These are phyloP conservation scores for Sebastes goodei DNA, from an alignment of 2,797 vertebrate genomes.

Conservation along the genomic window DNA sequence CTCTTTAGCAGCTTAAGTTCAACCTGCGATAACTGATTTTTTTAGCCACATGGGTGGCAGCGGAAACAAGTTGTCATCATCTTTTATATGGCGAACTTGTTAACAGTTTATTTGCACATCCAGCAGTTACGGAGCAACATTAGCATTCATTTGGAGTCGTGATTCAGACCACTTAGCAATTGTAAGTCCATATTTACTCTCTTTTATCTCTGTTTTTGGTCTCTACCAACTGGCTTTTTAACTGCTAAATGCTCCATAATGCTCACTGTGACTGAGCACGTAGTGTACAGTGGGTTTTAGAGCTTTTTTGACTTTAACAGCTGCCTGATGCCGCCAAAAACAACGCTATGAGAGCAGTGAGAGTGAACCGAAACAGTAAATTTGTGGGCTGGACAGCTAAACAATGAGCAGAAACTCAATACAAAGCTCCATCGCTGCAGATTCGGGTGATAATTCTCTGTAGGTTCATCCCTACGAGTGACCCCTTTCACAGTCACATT, in stretches of 20 bases:
- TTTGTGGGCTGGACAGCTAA: background rate
- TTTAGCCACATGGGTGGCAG: background rate
- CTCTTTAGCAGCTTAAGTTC: background rate
- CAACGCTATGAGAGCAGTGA: too few species aligned
- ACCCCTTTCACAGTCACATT: background rate
- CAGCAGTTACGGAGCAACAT: background rate
- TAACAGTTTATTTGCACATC: background rate
- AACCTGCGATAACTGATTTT: background rate
- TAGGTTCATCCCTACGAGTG: background rate
- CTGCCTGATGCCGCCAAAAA: background rate
- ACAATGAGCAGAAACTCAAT: background rate
- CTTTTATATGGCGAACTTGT: background rate
- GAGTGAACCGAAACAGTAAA: background rate
- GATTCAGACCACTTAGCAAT: background rate
- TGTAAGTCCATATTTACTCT: background rate
- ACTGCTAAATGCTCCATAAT: background rate
- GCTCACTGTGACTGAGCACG: background rate
- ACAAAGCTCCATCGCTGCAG: background rate
- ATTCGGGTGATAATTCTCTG: background rate
- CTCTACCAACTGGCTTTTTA: background rate
- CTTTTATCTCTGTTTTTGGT: background rate
- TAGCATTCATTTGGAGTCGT: rapidly evolving
- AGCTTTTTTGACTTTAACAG: background rate
- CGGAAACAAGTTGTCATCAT: rapidly evolving
- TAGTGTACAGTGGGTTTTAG: background rate